A percentile compares a stretch with the other conserved stretches of the same genome.
Evolutionary conservation across 1,140 invertebrate genomes (phyloP).

Genomic region (Bathynomus jamesi): DNA sequence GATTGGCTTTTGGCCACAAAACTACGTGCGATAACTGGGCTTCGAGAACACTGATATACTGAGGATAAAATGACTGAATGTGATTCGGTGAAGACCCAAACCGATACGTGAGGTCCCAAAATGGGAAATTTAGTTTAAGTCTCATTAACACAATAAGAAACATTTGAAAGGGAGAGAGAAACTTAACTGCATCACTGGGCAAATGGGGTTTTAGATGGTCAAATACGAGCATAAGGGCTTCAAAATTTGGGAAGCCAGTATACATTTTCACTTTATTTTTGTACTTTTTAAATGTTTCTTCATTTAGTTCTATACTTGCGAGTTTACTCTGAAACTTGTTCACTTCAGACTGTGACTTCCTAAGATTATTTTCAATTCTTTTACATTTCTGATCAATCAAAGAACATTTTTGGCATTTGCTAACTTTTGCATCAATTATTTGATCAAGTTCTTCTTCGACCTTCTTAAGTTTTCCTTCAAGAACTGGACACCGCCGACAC

Average conservation of each 20-base stretch:
- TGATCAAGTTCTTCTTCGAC: too few species aligned
- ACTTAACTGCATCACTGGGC: background rate
- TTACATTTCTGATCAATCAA: background rate
- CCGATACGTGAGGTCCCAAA: conserved; percentile 8
- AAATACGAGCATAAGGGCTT: background rate
- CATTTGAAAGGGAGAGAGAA: conserved; percentile 5
- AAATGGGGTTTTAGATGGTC: background rate
- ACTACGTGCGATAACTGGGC: conserved; percentile 10
- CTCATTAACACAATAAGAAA: conserved; percentile 11
- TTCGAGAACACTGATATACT: conserved; percentile 9
- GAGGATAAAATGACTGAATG: conserved; percentile 9
- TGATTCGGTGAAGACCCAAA: conserved; percentile 3
- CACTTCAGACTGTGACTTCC: background rate
- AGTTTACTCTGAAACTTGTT: conserved; percentile 5
- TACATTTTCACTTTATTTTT: conserved; percentile 13
- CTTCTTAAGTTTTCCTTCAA: background rate
- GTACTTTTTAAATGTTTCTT: conserved; percentile 1
- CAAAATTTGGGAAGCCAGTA: conserved; percentile 11
- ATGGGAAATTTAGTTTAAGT: conserved; percentile 9
- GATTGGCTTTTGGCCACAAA: conserved; percentile 9
- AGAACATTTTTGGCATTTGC: background rate
- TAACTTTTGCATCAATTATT: background rate
- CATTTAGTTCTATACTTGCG: conserved; percentile 7
- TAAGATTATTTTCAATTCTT: background rate
- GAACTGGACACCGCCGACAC: background rate